Conservation (phyloP, 2,797 vertebrate species). For the Hydrophis major region DNA sequence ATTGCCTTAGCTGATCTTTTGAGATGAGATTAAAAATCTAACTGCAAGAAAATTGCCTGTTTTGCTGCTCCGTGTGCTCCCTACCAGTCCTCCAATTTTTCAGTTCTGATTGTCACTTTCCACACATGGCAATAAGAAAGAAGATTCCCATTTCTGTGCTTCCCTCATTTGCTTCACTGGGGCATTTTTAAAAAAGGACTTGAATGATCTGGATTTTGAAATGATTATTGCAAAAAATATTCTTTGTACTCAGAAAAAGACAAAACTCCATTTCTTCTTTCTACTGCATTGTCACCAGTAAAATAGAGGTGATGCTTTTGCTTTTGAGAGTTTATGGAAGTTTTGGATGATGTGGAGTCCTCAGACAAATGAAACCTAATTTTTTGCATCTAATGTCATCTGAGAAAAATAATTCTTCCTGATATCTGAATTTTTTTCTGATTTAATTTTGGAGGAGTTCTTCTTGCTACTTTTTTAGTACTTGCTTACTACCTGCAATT, state of each 20-base stretch:
- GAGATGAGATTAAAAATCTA: background rate
- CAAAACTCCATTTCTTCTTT: background rate
- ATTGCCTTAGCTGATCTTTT: background rate
- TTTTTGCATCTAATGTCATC: background rate
- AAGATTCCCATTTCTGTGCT: background rate
- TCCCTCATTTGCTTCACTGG: background rate
- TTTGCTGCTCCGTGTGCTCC: background rate
- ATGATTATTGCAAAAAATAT: background rate
- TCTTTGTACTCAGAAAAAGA: background rate
- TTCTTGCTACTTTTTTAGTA: background rate
- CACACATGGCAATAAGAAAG: background rate
- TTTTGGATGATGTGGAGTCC: background rate
- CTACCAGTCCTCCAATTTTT: background rate
- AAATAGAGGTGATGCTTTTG: background rate
- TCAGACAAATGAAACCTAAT: background rate
- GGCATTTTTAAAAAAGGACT: background rate
- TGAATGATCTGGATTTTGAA: background rate
- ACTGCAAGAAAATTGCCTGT: background rate
- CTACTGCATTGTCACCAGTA: background rate
- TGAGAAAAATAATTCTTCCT: background rate
- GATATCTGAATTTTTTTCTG: background rate
- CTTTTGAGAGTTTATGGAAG: background rate
- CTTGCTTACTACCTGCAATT: background rate
- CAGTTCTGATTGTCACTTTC: background rate
- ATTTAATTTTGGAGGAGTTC: background rate